These are phyloP conservation scores for Leptinotarsa peninsularis DNA, from an alignment of 2,888 invertebrate genomes.

Conservation along the genomic window DNA sequence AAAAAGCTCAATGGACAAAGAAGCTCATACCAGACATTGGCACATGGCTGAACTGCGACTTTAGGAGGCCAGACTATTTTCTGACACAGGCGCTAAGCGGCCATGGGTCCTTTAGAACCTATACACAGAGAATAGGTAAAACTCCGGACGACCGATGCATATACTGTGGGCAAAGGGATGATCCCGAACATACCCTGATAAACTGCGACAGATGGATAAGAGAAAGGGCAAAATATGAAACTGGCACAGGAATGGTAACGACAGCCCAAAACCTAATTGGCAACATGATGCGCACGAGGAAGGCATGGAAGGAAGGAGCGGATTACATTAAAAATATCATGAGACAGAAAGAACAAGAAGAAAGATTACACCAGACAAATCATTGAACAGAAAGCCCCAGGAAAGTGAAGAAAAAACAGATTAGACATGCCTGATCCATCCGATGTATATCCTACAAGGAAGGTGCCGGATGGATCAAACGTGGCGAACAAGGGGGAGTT, in stretches of 20 bases:
- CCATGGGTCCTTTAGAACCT: slow-evolving; percentile 25
- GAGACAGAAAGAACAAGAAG: slow-evolving; percentile 29
- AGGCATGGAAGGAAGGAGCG: slow-evolving; percentile 17
- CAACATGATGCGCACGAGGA: slow-evolving; percentile 21
- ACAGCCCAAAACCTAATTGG: slow-evolving; percentile 1
- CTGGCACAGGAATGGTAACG: neutral
- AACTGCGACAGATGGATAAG: slow-evolving; percentile 29
- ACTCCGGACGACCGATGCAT: slow-evolving; percentile 20
- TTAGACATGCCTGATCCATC: neutral
- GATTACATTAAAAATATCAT: slow-evolving; percentile 24
- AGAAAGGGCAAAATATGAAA: neutral
- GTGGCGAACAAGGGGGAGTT: neutral
- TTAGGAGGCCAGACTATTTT: slow-evolving; percentile 26
- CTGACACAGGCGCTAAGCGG: slow-evolving; percentile 16
- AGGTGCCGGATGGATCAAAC: slow-evolving; percentile 1
- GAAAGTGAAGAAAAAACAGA: neutral
- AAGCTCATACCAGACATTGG: slow-evolving; percentile 27
- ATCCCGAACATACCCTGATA: slow-evolving; percentile 8
- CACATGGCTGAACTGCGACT: slow-evolving; percentile 26
- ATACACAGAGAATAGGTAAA: slow-evolving; percentile 21
- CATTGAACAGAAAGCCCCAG: neutral
- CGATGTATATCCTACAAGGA: neutral
- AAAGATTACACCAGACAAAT: neutral
- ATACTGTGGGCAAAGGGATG: slow-evolving; percentile 25
- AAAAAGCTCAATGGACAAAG: slow-evolving; percentile 23